These are phyloP conservation scores for Calephelis perditalis DNA, from an alignment of 2,888 invertebrate genomes.

Conservation along the genomic window DNA sequence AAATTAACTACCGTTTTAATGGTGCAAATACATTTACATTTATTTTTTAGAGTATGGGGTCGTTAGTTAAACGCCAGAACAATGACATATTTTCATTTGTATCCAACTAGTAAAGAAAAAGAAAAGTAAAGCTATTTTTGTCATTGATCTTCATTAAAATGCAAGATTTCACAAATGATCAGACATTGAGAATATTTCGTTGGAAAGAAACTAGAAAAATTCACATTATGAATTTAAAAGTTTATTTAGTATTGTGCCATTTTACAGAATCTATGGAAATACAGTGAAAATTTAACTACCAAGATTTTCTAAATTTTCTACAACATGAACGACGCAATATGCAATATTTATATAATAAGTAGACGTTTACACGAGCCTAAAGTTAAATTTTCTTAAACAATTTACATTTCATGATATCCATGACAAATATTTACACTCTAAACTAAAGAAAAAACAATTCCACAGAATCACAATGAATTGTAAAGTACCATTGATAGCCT, in stretches of 20 bases:
- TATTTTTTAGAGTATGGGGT: no score
- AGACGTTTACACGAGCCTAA: constrained; percentile 62
- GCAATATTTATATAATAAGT: constrained; percentile 51
- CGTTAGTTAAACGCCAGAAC: no score
- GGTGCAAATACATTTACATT: no score
- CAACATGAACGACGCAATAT: constrained; percentile 73
- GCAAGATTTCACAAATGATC: background rate
- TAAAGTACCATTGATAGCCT: constrained; percentile 34
- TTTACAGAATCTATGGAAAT: constrained; percentile 19
- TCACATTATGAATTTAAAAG: constrained; percentile 11
- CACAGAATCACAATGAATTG: constrained; percentile 40
- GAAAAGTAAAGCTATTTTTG: no score
- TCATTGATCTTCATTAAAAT: background rate
- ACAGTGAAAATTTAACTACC: constrained; percentile 51
- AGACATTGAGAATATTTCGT: background rate
- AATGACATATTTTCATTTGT: no score
- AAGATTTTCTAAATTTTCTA: constrained; percentile 57
- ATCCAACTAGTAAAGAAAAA: no score
- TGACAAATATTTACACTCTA: constrained; percentile 70
- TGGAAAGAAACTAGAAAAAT: constrained; percentile 3
- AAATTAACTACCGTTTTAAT: no score
- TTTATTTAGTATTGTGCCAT: constrained; percentile 13
- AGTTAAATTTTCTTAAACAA: constrained; percentile 48
- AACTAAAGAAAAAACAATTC: constrained; percentile 39
- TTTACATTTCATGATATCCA: constrained; percentile 52